Conservation (phyloP, 2,797 vertebrate genomes). For the Esox lucius region DNA sequence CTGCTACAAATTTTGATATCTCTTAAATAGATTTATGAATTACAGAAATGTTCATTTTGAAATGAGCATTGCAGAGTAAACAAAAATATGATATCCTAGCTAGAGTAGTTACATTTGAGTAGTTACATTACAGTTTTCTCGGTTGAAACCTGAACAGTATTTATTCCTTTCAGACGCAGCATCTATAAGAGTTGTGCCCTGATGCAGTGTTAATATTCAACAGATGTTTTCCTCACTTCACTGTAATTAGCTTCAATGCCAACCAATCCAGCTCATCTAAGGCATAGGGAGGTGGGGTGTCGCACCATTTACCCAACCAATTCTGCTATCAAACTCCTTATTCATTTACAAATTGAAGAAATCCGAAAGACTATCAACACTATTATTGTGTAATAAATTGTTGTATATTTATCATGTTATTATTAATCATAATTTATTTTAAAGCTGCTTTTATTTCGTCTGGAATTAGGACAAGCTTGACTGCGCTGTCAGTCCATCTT, state of each 20-base stretch:
- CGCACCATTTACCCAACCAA: neutral
- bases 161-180: neutral
- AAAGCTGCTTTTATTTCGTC: slow-evolving; percentile 48
- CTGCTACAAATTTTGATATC: neutral
- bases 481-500: neutral
- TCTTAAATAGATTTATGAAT: slow-evolving; percentile 5
- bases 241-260: slow-evolving; percentile 1
- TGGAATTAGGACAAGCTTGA: slow-evolving; percentile 44
- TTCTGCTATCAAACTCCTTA: neutral
- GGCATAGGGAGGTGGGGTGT: neutral
- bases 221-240: neutral
- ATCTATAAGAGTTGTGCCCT: neutral
- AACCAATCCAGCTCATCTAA: neutral
- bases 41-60: neutral
- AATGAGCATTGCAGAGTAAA: slow-evolving; percentile 1
- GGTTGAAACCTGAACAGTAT: neutral
- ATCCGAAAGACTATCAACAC: slow-evolving; percentile 1
- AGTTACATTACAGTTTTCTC: neutral
- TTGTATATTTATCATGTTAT: slow-evolving; percentile 6
- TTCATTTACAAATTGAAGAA: neutral
- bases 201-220: slow-evolving; percentile 6
- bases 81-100: neutral
- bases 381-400: slow-evolving; percentile 4
- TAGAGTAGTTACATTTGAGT: slow-evolving; percentile 2
- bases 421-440: neutral